Percentiles rank a stretch among this genome's conserved stretches.
Conservation (phyloP, 1,140 invertebrate genomes). For the Harlomillsia oculata region DNA sequence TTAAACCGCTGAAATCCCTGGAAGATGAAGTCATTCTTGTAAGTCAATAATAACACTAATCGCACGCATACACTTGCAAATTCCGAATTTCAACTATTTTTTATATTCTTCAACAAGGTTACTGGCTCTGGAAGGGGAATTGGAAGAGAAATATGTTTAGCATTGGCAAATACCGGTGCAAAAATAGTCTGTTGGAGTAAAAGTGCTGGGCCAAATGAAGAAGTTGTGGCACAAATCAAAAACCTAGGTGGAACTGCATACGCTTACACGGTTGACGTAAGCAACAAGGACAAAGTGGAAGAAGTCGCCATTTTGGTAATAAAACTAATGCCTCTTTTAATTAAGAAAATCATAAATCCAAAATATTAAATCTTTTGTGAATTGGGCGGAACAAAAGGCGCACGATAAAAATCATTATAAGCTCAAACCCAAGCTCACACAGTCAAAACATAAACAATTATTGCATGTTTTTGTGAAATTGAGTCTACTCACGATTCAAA, state of each 20-base stretch:
- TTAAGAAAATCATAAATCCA: too few relatives aligned
- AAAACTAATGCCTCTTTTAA: background rate
- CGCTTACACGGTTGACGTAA: slow-evolving; percentile 32
- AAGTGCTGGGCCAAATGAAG: slow-evolving; percentile 27
- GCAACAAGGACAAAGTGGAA: slow-evolving; percentile 27
- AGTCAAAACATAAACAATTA: too few relatives aligned
- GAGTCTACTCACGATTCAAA: too few relatives aligned
- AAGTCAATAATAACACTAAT: background rate
- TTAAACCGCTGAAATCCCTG: slow-evolving; percentile 17
- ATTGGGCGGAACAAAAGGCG: too few relatives aligned
- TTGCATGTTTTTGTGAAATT: too few relatives aligned
- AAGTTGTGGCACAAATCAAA: slow-evolving; percentile 23
- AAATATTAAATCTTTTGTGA: too few relatives aligned
- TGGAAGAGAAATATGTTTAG: slow-evolving; percentile 27
- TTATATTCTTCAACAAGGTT: slow-evolving; percentile 12
- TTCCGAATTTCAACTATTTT: background rate
- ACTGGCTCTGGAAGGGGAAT: slow-evolving; percentile 28
- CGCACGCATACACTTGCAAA: background rate
- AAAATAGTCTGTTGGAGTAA: slow-evolving; percentile 33
- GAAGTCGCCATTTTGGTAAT: slow-evolving; percentile 17
- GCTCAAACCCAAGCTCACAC: background rate
- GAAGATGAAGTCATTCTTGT: slow-evolving; percentile 23
- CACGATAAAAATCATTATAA: background rate
- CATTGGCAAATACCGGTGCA: slow-evolving; percentile 20
- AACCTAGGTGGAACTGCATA: slow-evolving; percentile 24